phyloP scores from a whole-genome alignment of 2,888 invertebrate genomes.

The Crossocerus cetratus region DNA sequence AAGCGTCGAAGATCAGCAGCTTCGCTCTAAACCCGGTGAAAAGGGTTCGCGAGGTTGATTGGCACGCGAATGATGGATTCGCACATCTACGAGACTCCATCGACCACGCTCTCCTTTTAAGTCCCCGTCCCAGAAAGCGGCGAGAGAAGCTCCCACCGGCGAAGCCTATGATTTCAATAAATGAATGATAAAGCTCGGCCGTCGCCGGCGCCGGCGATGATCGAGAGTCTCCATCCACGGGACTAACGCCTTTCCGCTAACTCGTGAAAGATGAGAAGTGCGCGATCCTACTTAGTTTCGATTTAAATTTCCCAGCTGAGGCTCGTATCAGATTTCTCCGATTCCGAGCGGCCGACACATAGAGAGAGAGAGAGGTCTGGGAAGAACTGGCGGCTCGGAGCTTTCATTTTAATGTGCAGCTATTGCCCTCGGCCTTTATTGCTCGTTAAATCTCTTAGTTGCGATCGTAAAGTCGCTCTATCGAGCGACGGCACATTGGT shows the following conservation, averaged over 20 bases:
- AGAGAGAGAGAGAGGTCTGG: no score
- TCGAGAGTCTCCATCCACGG: slow-evolving; percentile 7
- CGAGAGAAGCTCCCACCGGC: slow-evolving; percentile 16
- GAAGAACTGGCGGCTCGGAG: no score
- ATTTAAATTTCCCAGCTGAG: slow-evolving; percentile 1
- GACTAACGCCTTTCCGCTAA: not conserved
- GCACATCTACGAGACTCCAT: slow-evolving; percentile 30
- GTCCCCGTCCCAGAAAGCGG: slow-evolving; percentile 39
- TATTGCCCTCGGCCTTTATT: no score
- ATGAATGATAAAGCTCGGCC: slow-evolving; percentile 23
- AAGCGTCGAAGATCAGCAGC: not conserved
- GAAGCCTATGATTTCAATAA: slow-evolving; percentile 11
- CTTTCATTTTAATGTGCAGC: no score
- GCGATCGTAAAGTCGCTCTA: no score
- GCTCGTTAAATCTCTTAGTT: no score
- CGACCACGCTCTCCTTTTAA: slow-evolving; percentile 45
- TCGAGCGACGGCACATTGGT: no score
- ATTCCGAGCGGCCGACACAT: not conserved
- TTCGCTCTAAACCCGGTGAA: not conserved
- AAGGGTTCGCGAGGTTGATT: slow-evolving; percentile 12
- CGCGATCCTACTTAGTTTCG: slow-evolving; percentile 1
- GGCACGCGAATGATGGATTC: slow-evolving; percentile 24
- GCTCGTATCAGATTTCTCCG: not conserved
- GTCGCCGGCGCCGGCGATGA: slow-evolving; percentile 11
- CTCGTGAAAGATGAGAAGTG: slow-evolving; percentile 1